Base-by-base conservation (phyloP, 2,113 vertebrate species). In the Glaucomys volans region DNA sequence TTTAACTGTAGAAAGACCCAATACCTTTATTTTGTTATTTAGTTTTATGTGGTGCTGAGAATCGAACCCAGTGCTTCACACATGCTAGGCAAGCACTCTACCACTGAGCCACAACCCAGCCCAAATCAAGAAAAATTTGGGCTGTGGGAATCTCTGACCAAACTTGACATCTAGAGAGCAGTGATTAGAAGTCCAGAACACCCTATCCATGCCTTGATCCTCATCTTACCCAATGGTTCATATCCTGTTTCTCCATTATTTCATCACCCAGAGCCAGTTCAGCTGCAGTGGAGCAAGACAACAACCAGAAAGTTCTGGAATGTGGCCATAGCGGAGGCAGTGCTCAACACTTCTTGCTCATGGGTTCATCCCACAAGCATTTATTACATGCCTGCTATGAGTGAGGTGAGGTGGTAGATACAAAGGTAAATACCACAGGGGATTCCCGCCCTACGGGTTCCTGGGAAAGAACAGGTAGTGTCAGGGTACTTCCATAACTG, bases 181-280 rank as follows among this genome's bases (percentile, higher is more conserved):
- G 54, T 8, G 75, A 83, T 24, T 17, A 13, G 77, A 13, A 86
- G 22, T 82, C 69, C 67, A 35, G 91, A 64, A 30, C 4, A 0
- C 37, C 35, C 42, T 35, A 54, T 84, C 35, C 35, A 50, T 10
- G 3, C 50, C 69, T 16, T 18, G 24, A 44, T 59, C 76, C 14
- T 80, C n/a, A 14, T 50, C 79, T 74, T 11, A 79, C 47, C 90
- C 28, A 76, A 69, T 26, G 6, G 80, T 44, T 74, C 88, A 96
- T 16, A 50, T 91, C 64, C 88, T 95, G 81, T 91, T 80, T 92
- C 96, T 95, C 74, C 67, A 62, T 88, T n/a, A n/a, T 93, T 67
- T 87, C 85, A 88, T 88, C 86, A 94, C 47, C 47, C 30, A 35
- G 52, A 86, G n/a, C 69, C 54, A 86, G 50, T 20, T 85, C 82